These are phyloP conservation scores for Periphyllus acericola DNA, from an alignment of 2,888 invertebrate genomes.

Conservation along the genomic window DNA sequence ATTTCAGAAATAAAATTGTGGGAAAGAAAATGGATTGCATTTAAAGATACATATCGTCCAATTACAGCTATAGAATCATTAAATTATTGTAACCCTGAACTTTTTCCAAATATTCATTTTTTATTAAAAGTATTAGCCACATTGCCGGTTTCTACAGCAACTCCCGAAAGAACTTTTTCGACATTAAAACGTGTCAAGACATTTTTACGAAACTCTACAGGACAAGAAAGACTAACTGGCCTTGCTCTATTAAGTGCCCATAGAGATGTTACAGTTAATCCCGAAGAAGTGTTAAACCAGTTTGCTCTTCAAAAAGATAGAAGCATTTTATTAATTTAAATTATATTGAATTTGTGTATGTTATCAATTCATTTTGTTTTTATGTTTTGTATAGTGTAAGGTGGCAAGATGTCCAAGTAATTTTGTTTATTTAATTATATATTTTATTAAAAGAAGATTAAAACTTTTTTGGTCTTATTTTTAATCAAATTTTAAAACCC, in stretches of 20 bases:
- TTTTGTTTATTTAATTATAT: too few relatives aligned
- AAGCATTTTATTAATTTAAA: too few relatives aligned
- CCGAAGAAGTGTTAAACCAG: constrained; percentile 16
- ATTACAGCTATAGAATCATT: background rate
- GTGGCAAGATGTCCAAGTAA: too few relatives aligned
- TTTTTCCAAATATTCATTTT: constrained; percentile 5
- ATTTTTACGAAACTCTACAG: constrained; percentile 1
- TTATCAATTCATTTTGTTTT: too few relatives aligned
- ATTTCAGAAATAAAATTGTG: constrained; percentile 9
- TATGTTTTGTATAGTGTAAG: too few relatives aligned
- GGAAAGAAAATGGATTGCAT: constrained; percentile 27
- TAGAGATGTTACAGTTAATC: constrained; percentile 9
- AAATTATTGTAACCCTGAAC: constrained; percentile 11
- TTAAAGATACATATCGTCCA: background rate
- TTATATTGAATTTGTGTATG: too few relatives aligned
- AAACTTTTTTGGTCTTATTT: too few relatives aligned
- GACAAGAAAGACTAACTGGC: too few relatives aligned
- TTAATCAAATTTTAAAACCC: too few relatives aligned
- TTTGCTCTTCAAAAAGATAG: constrained; percentile 28
- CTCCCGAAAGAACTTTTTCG: background rate
- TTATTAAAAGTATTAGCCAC: background rate
- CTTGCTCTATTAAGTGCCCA: background rate
- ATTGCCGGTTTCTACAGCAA: background rate
- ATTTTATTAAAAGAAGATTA: too few relatives aligned
- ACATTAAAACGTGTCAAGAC: background rate